Base-by-base conservation (phyloP, 2,888 invertebrate genomes). In the Herminia tarsipennalis region DNA sequence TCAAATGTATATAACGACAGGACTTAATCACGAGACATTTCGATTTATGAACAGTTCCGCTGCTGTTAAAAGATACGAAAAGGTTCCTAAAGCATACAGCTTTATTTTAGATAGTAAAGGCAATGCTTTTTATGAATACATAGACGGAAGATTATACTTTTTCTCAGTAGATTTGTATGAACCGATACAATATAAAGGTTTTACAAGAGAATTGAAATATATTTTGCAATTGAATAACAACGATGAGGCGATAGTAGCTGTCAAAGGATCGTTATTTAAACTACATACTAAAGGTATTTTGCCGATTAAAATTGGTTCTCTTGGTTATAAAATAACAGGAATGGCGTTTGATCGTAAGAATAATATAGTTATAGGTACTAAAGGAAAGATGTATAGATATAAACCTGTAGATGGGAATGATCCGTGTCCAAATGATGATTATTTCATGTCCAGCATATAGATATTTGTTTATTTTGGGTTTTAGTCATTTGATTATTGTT, bases 301-400 rank as follows among this genome's bases (percentile, higher is more conserved):
- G 49, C 91, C 91, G 0, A 65, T 70, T 0, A 91, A 88, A 64
- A 81, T 90, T 18, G 88, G 81, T 1, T 82, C 88, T 18, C 53
- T 90, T 0, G 88, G 87, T 0, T 89, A 81, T 32, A 89, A 87
- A 71, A 90, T 91, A 0, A 90, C 91, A 0, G 90, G 84, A 0
- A 67, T 91, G 66, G 76, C 81, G 0, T 91, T 84, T 44, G 90
- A 90, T 58, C 52, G 66, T 22, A 88, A 80, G 43, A 88, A 86
- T 55, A 88, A 88, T 57, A 84, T 91, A 4, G 50, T 90, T 0
- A 72, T 91, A 6, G 90, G 90, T 0, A 89, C 89, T 1, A 89
- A 88, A 73, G 90, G 89, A 0, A 91, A 90, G 64, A 84, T 91
- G 3, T 91, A 89, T 36, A 82, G 82, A 52, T 91, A 85, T 33